Base-by-base conservation (phyloP, 1,140 invertebrate genomes). In the Drosophila prosaltans region DNA sequence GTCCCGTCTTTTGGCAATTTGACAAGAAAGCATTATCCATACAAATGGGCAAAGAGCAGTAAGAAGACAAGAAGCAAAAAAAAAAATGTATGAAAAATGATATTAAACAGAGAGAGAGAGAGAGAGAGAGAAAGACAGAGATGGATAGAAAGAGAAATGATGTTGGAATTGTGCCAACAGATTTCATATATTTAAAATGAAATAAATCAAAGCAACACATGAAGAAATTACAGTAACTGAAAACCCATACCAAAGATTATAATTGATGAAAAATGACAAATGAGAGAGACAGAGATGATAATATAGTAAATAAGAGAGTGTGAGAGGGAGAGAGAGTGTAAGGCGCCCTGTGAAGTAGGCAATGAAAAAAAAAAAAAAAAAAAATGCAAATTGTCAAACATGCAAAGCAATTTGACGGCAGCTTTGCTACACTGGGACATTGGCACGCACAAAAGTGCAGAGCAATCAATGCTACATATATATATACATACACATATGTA, bases 11-110 rank as follows among this genome's bases (percentile, higher is more conserved):
- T 81, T 88, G 83, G 83, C 83, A 86, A 86, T 88, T 86, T 85
- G 82, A 85, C 82, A 85, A 86, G 71, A 66, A 78, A 78, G 69
- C 82, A 85, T 85, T 86, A 86, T 76, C 82, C 75, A 79, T 73
- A 85, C 82, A 86, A 86, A 81, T 74, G 79, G 24, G 79, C 75
- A 71, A 65, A 30, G 40, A 2, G 28, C 2, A 30, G 28, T 16
- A 16, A 16, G 16, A 16, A 21, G 39, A 48, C 21, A 2, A 21
- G 45, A 7, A 26, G 45, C 21, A 26, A 26, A 11, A 41, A 64
- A 41, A 64, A 66, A 64, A 51, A 55, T 16, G 45, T 51, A 60
- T 74, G 74, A 77, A 80, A 69, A 81, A 81, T 73, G 61, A 77
- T 65, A 48, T 68, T 57, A 65, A 55, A 30, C 54, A 41, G 39